phyloP scores from a whole-genome alignment of 2,888 invertebrate species.

The Dryobotodes eremita region DNA sequence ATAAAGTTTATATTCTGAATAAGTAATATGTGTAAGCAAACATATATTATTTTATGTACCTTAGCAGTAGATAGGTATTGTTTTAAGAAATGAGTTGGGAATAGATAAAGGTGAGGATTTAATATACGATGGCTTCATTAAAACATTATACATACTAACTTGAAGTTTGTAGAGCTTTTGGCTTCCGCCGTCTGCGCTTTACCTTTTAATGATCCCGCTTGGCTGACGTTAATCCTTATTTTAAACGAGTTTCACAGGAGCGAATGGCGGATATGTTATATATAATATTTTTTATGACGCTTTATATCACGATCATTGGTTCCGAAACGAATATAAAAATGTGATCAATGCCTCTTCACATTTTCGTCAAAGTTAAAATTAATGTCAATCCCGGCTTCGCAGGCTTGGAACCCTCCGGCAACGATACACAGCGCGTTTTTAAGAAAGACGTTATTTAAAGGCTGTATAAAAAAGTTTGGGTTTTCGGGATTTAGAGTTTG shows the following conservation, averaged over 20 bases:
- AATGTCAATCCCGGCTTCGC: slow-evolving; percentile 74
- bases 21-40: slow-evolving; percentile 39
- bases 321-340: slow-evolving; percentile 46
- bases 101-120: slow-evolving; percentile 4
- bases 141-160: neutral
- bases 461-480: slow-evolving; percentile 24
- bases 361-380: slow-evolving; percentile 67
- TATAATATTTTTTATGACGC: slow-evolving; percentile 17
- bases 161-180: slow-evolving; percentile 5
- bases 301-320: slow-evolving; percentile 43
- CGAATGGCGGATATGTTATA: slow-evolving; percentile 15
- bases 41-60: slow-evolving; percentile 8
- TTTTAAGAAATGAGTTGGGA: slow-evolving; percentile 23
- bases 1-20: slow-evolving; percentile 59
- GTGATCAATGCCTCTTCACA: slow-evolving; percentile 52
- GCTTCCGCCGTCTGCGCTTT: slow-evolving; percentile 28
- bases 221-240: slow-evolving; percentile 50
- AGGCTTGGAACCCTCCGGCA: slow-evolving; percentile 71
- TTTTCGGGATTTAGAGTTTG: slow-evolving; percentile 17
- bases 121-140: neutral
- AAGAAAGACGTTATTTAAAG: slow-evolving; percentile 31
- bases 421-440: slow-evolving; percentile 37
- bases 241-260: slow-evolving; percentile 39
- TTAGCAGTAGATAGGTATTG: slow-evolving; percentile 11
- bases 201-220: slow-evolving; percentile 48